phyloP scores from a whole-genome alignment of 1,140 invertebrate genomes.

The Pseudomyrmex flavicornis region DNA sequence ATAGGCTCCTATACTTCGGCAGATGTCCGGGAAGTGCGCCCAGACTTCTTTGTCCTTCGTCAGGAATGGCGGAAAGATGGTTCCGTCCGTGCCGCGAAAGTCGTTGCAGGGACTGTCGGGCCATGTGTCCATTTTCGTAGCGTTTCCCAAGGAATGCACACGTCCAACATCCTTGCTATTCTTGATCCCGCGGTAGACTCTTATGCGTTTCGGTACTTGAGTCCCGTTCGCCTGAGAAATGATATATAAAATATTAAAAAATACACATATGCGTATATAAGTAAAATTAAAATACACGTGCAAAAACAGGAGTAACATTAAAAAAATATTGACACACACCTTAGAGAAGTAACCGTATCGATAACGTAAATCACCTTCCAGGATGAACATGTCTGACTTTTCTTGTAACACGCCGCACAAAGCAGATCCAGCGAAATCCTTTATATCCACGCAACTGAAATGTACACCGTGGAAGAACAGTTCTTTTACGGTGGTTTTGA shows the following conservation, averaged over 20 bases:
- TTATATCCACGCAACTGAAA: slow-evolving; percentile 89
- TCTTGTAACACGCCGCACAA: slow-evolving; percentile 87
- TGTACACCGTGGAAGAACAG: slow-evolving; percentile 89
- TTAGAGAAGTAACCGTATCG: slow-evolving; percentile 89
- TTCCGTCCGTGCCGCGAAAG: slow-evolving; percentile 90
- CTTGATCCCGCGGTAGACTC: slow-evolving; percentile 89
- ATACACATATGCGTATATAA: background rate
- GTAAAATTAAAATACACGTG: background rate
- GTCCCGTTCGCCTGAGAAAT: slow-evolving; percentile 87
- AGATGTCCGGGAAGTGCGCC: slow-evolving; percentile 88
- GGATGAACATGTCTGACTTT: slow-evolving; percentile 84
- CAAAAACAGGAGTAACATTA: background rate
- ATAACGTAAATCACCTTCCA: slow-evolving; percentile 87
- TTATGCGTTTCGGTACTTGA: slow-evolving; percentile 85
- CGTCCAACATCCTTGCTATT: slow-evolving; percentile 89
- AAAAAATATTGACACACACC: slow-evolving; percentile 85
- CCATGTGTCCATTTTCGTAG: slow-evolving; percentile 87
- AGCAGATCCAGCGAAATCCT: slow-evolving; percentile 89
- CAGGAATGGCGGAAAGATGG: slow-evolving; percentile 90
- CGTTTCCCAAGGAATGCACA: slow-evolving; percentile 87
- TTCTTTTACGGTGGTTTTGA: slow-evolving; percentile 87
- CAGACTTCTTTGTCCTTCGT: slow-evolving; percentile 85
- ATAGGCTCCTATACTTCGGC: slow-evolving; percentile 84
- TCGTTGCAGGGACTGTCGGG: slow-evolving; percentile 88
- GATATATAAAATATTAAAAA: background rate